Evolutionary conservation across 2,113 vertebrate species (phyloP).

Genomic region (Athene noctua): DNA sequence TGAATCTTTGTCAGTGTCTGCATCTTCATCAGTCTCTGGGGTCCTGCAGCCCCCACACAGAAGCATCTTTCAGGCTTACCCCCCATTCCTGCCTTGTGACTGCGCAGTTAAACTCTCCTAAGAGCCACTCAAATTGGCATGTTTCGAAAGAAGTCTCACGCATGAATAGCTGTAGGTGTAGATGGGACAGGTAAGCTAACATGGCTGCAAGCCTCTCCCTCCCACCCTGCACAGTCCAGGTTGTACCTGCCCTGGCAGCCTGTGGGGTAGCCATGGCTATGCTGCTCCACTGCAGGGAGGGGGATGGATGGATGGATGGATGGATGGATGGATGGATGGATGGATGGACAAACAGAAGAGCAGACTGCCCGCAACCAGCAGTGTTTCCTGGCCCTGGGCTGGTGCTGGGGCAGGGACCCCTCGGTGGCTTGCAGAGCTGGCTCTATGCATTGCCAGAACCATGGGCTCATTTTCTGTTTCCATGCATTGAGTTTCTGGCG

Average conservation of each 20-base stretch:
- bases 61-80: background rate
- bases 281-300: accelerated
- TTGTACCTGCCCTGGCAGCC: background rate
- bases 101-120: background rate
- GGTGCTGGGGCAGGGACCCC: background rate
- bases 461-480: background rate
- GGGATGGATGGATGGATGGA: background rate
- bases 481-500: background rate
- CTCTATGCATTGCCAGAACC: background rate
- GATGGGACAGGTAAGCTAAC: background rate
- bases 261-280: background rate
- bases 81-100: background rate
- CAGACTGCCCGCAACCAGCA: accelerated
- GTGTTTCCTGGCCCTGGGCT: background rate
- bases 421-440: background rate
- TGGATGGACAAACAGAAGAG: background rate
- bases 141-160: background rate
- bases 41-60: background rate
- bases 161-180: background rate
- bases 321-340: background rate
- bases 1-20: background rate
- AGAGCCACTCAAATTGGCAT: background rate
- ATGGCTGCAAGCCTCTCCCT: background rate
- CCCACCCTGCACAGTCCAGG: background rate
- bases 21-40: background rate